phyloP scores from a whole-genome alignment of 2,888 invertebrate species.

The Hypena proboscidalis region DNA sequence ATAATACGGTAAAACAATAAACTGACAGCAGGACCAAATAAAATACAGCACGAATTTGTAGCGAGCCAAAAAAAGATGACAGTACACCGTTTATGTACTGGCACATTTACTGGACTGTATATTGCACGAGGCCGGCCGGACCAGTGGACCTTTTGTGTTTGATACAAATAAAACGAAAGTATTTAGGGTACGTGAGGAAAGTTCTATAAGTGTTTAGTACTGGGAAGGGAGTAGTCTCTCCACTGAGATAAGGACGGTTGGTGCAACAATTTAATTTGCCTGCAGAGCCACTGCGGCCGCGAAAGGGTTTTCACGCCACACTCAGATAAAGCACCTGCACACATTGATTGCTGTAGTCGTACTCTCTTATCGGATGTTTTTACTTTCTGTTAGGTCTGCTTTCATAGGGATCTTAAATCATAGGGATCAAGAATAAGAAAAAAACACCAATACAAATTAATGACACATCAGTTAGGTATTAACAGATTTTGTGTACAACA shows the following conservation, averaged over 20 bases:
- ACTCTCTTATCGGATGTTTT: slow-evolving; percentile 9
- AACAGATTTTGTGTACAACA: too few relatives aligned
- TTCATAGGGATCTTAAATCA: too few relatives aligned
- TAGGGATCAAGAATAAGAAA: too few relatives aligned
- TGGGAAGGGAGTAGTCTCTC: slow-evolving; percentile 35
- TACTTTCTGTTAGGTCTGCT: background rate
- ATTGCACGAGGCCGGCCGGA: background rate
- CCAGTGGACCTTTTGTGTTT: slow-evolving; percentile 45
- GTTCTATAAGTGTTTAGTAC: slow-evolving; percentile 47
- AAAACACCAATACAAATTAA: too few relatives aligned
- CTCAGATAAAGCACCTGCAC: slow-evolving; percentile 32
- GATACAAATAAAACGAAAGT: slow-evolving; percentile 52
- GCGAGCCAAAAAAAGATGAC: slow-evolving; percentile 13
- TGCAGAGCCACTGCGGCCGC: slow-evolving; percentile 43
- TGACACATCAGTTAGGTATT: too few relatives aligned
- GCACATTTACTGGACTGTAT: slow-evolving; percentile 19
- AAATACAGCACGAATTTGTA: slow-evolving; percentile 6
- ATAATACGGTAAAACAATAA: background rate
- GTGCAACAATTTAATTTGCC: slow-evolving; percentile 74
- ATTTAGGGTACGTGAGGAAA: slow-evolving; percentile 50
- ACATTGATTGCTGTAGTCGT: slow-evolving; percentile 19
- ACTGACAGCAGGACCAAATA: background rate
- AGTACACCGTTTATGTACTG: slow-evolving; percentile 23
- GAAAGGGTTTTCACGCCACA: slow-evolving; percentile 37
- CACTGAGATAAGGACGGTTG: slow-evolving; percentile 54